Base-by-base conservation (phyloP, 2,113 vertebrate genomes). In the Cacatua alba region DNA sequence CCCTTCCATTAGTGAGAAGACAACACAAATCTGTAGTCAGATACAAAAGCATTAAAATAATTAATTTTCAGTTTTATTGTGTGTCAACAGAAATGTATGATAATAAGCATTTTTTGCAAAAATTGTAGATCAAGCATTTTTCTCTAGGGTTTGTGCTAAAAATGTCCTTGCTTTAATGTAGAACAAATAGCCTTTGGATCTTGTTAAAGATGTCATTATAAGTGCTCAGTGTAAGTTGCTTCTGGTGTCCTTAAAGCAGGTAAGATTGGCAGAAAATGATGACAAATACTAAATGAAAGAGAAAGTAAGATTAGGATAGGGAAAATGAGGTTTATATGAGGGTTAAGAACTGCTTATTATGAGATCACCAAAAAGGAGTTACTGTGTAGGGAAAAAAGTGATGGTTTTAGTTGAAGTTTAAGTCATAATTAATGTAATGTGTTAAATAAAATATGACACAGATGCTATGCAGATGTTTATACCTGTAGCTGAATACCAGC, bases 71-170 rank as follows among this genome's bases (percentile, higher is more conserved):
- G 11, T 86, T 97, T 96, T 86, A 89, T 57, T 94, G 43, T 69
- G 64, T 81, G 71, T 92, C 91, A 87, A 83, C 91, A 93, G 82
- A 89, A 88, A 88, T 84, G 37, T n/a, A 82, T 13, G 64, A 75
- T 93, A 97, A 96, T 93, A 90, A 95, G 91, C 79, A 82, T 93
- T 97, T 96, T 96, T 82, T 82, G 59, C 52, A 60, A 78, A 95
- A 97, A 75, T 9, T 76, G 65, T 51, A 75, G 92, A 79, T 90
- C n/a, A 85, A 91, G 68, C 92, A 49, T 88, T 96, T 98, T 91
- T 59, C 57, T 71, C 33, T 90, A 10, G 3, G 33, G 71, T 51
- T 17, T 41, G 75, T 43, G 81, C 91, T 88, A 78, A 86, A 90
- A 96, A 79, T 86, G 82, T 80, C 68, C 52, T 88, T 90, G 76